A percentile compares a stretch with the other conserved stretches of the same genome.
These are phyloP conservation scores for Sarcophaga variegata DNA, from an alignment of 2,888 invertebrate genomes.

Conservation along the genomic window DNA sequence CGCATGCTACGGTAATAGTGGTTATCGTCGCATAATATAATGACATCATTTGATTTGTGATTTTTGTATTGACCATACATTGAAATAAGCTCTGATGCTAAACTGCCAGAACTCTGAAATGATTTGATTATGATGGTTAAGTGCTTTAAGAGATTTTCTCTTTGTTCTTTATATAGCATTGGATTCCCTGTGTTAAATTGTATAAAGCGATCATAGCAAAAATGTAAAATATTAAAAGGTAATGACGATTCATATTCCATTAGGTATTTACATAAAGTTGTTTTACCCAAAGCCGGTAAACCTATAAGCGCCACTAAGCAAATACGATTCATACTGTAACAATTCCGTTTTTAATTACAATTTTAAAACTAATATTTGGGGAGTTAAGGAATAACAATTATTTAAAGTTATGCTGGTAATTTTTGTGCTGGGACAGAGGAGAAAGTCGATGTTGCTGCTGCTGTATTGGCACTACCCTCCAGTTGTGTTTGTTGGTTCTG, in stretches of 20 bases:
- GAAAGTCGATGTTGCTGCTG: slow-evolving; percentile 19
- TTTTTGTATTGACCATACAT: slow-evolving; percentile 17
- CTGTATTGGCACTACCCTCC: not conserved
- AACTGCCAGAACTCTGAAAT: slow-evolving; percentile 40
- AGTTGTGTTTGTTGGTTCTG: slow-evolving; percentile 67
- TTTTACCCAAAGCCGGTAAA: slow-evolving; percentile 79
- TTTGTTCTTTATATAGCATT: slow-evolving; percentile 71
- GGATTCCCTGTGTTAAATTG: slow-evolving; percentile 4
- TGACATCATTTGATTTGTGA: slow-evolving; percentile 56
- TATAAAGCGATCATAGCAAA: slow-evolving; percentile 77
- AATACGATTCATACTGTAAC: slow-evolving; percentile 73
- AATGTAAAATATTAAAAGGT: slow-evolving; percentile 73
- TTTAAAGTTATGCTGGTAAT: slow-evolving; percentile 46
- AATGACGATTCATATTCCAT: slow-evolving; percentile 49
- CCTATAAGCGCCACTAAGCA: slow-evolving; percentile 78
- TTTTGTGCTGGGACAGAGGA: slow-evolving; percentile 23
- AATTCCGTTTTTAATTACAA: slow-evolving; percentile 29
- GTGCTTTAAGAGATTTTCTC: slow-evolving; percentile 69
- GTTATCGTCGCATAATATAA: slow-evolving; percentile 80
- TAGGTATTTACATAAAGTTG: slow-evolving; percentile 74
- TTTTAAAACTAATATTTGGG: slow-evolving; percentile 25
- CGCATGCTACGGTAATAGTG: slow-evolving; percentile 80
- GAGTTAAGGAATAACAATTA: slow-evolving; percentile 60
- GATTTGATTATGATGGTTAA: slow-evolving; percentile 69
- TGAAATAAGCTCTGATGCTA: slow-evolving; percentile 3